Base-by-base conservation (phyloP, 2,888 invertebrate genomes). In the Acanthacorydalis orientalis region DNA sequence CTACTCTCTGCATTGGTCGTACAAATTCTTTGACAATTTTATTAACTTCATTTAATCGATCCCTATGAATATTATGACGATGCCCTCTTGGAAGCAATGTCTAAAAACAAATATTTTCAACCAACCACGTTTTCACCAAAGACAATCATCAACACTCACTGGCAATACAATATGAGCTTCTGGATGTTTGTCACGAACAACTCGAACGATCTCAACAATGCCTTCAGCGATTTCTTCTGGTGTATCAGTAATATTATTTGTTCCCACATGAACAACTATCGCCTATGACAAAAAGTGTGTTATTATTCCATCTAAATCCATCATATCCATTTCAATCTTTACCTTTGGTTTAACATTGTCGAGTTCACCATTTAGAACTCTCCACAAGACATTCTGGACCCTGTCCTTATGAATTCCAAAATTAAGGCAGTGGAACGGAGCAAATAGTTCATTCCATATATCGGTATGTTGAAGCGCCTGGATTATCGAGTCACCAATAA, bases 271-370 rank as follows among this genome's bases (percentile, higher is more conserved):
- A 46, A 93, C 67, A 48, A 91, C 88, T 57, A 91, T 78, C 31
- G 84, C 84, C 87, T 89, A 61, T 35, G 61, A 64, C 62, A 61
- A 41, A n/a, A 54, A n/a, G 9, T n/a, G 2, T 23, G 23, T 6
- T 4, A 4, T 23, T 23, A 23, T 23, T 6, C 6, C 23, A 23
- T 23, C 23, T 4, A 4, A 2, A 23, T 23, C 23, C 23, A 23
- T 23, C 23, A 23, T 6, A 2, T 23, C 23, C 3, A 23, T 23
- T 23, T 23, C 23, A 41, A 42, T 23, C 50, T 45, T 46, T 61
- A 88, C 88, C 74, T 90, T 92, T 8, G 92, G 90, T 61, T 82
- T 80, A 52, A 91, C 80, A 68, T 83, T 77, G 62, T 92, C 90
- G 57, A 93, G 68, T 67, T 90, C 90, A 46, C 91, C 92, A 68